phyloP scores from a whole-genome alignment of 64 coral and sea anemone species.

The Cladopsammia gracilis region DNA sequence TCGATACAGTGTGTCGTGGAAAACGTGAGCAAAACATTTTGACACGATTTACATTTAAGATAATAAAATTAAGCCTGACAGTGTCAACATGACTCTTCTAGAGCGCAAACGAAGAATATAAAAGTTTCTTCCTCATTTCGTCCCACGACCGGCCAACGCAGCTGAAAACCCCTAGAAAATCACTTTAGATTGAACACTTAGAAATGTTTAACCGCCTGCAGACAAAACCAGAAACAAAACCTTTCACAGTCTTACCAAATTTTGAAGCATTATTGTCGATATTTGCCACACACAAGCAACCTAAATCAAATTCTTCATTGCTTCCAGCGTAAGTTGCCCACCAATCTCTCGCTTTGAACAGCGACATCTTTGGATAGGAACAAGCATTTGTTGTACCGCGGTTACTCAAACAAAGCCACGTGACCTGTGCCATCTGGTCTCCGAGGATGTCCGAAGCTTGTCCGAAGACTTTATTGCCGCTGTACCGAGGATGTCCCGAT shows the following conservation, averaged over 20 bases:
- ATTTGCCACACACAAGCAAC: constrained; percentile 95
- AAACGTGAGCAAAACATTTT: neutral
- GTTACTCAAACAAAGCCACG: constrained; percentile 60
- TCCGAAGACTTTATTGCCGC: neutral
- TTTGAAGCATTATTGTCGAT: constrained; percentile 88
- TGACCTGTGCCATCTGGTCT: neutral
- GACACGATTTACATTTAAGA: too few relatives aligned
- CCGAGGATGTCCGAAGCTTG: neutral
- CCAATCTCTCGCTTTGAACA: constrained; percentile 99
- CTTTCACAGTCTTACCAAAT: constrained; percentile 72
- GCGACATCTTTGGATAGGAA: constrained; percentile 84
- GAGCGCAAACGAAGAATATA: neutral
- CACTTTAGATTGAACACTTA: neutral
- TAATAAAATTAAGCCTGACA: too few relatives aligned
- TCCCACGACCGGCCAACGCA: too few relatives aligned
- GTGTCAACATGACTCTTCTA: neutral
- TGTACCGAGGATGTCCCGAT: neutral
- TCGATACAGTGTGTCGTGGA: neutral
- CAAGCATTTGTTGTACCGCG: constrained; percentile 53
- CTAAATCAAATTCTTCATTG: constrained; percentile 98
- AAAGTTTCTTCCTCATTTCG: neutral
- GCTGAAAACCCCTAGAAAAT: neutral
- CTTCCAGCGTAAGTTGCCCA: constrained; percentile 96
- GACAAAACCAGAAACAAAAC: neutral
- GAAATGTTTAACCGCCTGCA: neutral